A percentile compares a stretch with the other conserved stretches of the same genome.
Conservation (phyloP, 2,888 invertebrate species). For the Ennomos erosarius region DNA sequence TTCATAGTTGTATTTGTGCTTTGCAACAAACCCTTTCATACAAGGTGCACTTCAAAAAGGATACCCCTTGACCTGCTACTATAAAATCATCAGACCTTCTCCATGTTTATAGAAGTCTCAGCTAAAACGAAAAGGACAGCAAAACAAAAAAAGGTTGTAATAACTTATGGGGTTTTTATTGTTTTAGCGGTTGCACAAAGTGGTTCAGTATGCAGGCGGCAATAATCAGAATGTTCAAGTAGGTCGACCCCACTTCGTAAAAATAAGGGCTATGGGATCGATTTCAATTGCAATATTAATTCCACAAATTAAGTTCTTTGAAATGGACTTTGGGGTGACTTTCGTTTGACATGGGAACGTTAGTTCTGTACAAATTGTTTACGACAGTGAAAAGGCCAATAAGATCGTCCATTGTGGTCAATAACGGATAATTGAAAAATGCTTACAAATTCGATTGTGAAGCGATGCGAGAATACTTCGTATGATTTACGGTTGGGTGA, state of each 20-base stretch:
- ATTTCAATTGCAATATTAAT: conserved; percentile 42
- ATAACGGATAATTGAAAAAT: conserved; percentile 82
- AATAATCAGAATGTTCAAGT: conserved; percentile 70
- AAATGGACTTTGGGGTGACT: conserved; percentile 47
- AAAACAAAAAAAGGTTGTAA: conserved; percentile 27
- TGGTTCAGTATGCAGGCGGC: conserved; percentile 61
- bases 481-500: conserved; percentile 73
- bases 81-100: no score
- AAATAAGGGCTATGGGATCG: conserved; percentile 57
- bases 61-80: no score
- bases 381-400: conserved; percentile 75
- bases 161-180: conserved; percentile 59
- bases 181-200: conserved; percentile 64
- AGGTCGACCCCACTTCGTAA: conserved; percentile 61
- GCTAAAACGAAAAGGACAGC: conserved; percentile 10
- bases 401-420: conserved; percentile 78
- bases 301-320: conserved; percentile 35
- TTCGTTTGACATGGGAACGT: conserved; percentile 43
- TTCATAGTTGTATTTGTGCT: no score
- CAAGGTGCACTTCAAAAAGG: no score
- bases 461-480: conserved; percentile 67
- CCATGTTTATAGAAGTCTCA: no score
- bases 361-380: conserved; percentile 69
- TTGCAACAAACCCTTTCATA: no score
- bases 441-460: conserved; percentile 80